These are phyloP conservation scores for Lamellibrachia luymesi DNA, from an alignment of 1,140 invertebrate genomes.

Conservation along the genomic window DNA sequence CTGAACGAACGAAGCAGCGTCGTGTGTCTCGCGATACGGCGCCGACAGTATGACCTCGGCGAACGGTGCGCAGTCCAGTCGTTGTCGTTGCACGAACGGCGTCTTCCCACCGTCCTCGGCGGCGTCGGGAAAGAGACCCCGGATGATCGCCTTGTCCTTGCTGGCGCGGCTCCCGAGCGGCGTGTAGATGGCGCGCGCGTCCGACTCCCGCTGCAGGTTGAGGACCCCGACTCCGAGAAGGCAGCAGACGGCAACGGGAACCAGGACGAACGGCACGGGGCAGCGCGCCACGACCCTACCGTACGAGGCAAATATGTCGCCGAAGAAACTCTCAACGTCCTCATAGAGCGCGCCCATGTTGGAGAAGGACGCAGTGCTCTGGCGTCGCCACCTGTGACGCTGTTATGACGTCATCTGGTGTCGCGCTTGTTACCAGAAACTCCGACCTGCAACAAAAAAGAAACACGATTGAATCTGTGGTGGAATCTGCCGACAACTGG, in stretches of 20 bases:
- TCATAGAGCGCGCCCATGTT: slow-evolving; percentile 29
- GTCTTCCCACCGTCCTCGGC: background rate
- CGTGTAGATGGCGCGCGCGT: slow-evolving; percentile 18
- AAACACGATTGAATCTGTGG: background rate
- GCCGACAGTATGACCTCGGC: background rate
- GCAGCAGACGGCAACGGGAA: slow-evolving; percentile 18
- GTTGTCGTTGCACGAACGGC: background rate
- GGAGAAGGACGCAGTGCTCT: background rate
- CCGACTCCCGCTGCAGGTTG: slow-evolving; percentile 19
- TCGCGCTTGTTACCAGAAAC: background rate
- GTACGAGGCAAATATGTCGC: slow-evolving; percentile 28
- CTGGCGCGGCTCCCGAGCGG: slow-evolving; percentile 20
- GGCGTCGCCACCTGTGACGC: background rate
- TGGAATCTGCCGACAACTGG: no score
- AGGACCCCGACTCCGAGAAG: slow-evolving; percentile 21
- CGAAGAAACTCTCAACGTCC: slow-evolving; percentile 29
- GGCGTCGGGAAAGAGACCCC: slow-evolving; percentile 7
- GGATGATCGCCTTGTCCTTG: background rate
- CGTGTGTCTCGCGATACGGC: background rate
- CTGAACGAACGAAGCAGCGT: background rate
- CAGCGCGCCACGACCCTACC: slow-evolving; percentile 18
- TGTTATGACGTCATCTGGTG: background rate
- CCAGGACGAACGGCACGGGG: slow-evolving; percentile 17
- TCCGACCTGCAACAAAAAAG: background rate
- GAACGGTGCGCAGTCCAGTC: background rate